Percentiles rank a stretch among this genome's conserved stretches.
Conservation (phyloP, 2,797 vertebrate species). For the Danio aesculapii region DNA sequence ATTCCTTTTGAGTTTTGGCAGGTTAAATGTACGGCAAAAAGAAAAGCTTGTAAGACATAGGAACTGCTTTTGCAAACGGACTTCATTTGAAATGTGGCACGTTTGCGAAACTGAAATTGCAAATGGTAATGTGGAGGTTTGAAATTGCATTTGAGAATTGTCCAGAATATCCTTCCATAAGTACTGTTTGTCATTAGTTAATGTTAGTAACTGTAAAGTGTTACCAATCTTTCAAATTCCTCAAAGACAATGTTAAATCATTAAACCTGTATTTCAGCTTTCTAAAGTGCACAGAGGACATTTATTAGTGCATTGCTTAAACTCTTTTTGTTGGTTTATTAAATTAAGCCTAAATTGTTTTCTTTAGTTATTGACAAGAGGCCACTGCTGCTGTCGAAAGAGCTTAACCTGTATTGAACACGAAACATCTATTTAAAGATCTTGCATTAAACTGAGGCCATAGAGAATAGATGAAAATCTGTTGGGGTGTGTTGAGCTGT, state of each 20-base stretch:
- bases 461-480: background rate
- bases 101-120: too few relatives aligned
- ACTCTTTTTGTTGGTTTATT: background rate
- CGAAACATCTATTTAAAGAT: slow-evolving; percentile 48
- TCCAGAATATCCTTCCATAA: too few relatives aligned
- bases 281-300: background rate
- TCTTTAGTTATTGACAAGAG: background rate
- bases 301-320: background rate
- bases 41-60: too few relatives aligned
- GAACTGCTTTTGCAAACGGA: too few relatives aligned
- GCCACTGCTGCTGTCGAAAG: background rate
- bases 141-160: too few relatives aligned
- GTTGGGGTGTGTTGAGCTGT: too few relatives aligned
- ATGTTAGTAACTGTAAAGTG: too few relatives aligned
- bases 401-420: background rate
- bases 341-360: background rate
- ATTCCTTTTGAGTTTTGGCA: too few relatives aligned
- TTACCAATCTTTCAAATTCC: background rate
- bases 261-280: background rate
- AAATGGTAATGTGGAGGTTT: too few relatives aligned
- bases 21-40: too few relatives aligned
- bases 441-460: slow-evolving; percentile 14
- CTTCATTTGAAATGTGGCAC: too few relatives aligned
- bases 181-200: too few relatives aligned
- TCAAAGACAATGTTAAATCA: background rate